These are phyloP conservation scores for Cenopis cana DNA, from an alignment of 2,888 invertebrate species.

Conservation along the genomic window DNA sequence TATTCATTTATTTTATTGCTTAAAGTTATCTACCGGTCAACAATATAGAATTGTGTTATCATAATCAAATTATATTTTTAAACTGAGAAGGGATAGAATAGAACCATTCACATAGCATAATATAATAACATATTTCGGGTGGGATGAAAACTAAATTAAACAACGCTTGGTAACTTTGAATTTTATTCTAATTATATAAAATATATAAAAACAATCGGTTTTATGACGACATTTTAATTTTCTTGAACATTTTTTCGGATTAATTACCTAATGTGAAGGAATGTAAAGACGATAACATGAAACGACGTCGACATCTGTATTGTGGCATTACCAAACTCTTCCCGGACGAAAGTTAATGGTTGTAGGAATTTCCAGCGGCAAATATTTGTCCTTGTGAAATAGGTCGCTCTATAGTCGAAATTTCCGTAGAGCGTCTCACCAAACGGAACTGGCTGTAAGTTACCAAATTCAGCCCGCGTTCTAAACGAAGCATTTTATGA, in stretches of 20 bases:
- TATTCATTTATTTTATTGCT: no score
- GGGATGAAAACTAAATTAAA: constrained; percentile 1
- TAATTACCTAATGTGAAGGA: background rate
- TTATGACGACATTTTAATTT: no score
- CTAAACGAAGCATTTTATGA: constrained; percentile 59
- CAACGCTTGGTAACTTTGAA: background rate
- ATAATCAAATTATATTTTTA: no score
- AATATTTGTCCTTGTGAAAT: constrained; percentile 63
- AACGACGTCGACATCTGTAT: background rate
- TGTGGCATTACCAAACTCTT: constrained; percentile 50
- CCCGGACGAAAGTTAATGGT: constrained; percentile 50
- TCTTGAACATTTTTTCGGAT: background rate
- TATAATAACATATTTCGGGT: no score
- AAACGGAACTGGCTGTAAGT: constrained; percentile 64
- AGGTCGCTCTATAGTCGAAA: constrained; percentile 52
- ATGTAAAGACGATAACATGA: background rate
- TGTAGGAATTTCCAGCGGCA: constrained; percentile 47
- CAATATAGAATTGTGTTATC: no score
- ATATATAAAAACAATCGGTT: background rate
- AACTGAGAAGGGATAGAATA: no score
- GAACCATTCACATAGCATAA: no score
- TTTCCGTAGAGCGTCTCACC: constrained; percentile 54
- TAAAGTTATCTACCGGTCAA: no score
- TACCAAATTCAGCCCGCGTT: constrained; percentile 59
- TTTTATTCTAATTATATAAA: background rate